Evolutionary conservation across 2,888 invertebrate species (phyloP), one percentile per base, ranked within the genome.

Genomic region (Andrena hattorfiana): DNA sequence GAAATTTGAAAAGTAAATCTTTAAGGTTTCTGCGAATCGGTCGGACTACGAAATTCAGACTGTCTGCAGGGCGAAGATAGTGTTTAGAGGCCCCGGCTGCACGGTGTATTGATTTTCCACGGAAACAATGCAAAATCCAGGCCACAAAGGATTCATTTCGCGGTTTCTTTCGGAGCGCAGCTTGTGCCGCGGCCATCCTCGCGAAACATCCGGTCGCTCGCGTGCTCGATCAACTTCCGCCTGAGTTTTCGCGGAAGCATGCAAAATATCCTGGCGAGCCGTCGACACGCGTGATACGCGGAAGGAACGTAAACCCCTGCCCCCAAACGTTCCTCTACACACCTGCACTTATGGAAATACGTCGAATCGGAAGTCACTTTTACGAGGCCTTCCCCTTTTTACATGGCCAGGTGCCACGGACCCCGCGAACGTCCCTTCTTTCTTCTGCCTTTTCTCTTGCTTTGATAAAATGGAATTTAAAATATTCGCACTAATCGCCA

Each of bases 141-240:
- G 54, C 54, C 32, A 35, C 35, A 69, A 69, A 60, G 32, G 71
- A 62, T 28, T 71, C 35, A 59, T 26, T 70, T 32, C 30, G 10
- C 10, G 63, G 69, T 32, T 85, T 70, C 69, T 75, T 85, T 70
- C 23, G 59, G 35, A 72, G 83, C 77, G 74, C 73, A 32, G 32
- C 73, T 60, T 71, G 60, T 49, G 51, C 64, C 62, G 23, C 70
- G 51, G 72, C 70, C 77, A 75, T 77, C 71, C 83, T 87, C 88
- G 85, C 82, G 83, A 88, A 90, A 90, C 85, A 86, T 90, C 84
- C 86, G 84, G 83, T 90, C 80, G 87, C 89, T 87, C 89, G 90
- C 84, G 49, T 76, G 69, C 51, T 72, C 51, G 30, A 69, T 42
- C 42, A 42, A 42, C 42, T 42, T 42, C 42, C 42, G 81, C 77